Evolutionary conservation across 2,888 invertebrate species (phyloP).

Genomic region (Deilephila elpenor): DNA sequence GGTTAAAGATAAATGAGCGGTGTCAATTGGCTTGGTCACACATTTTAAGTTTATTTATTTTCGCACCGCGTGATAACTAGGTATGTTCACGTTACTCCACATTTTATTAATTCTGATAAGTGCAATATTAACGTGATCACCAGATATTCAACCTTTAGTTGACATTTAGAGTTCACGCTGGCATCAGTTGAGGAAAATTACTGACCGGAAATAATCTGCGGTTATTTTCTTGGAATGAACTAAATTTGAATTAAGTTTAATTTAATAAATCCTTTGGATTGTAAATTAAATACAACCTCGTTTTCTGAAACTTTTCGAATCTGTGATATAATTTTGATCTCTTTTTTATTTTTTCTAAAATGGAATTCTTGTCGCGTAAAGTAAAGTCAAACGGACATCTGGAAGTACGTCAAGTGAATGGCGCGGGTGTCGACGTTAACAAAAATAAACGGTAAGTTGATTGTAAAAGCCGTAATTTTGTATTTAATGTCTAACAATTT

Average conservation of each 20-base stretch:
- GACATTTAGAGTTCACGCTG: conserved; percentile 66
- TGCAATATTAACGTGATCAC: conserved; percentile 52
- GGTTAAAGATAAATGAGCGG: neutral
- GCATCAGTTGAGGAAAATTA: conserved; percentile 45
- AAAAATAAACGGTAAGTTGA: conserved; percentile 67
- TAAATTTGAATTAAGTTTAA: neutral
- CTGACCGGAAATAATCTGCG: neutral
- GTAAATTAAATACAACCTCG: neutral
- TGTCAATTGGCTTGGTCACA: conserved; percentile 42
- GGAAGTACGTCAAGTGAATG: conserved; percentile 73
- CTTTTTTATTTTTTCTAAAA: conserved; percentile 54
- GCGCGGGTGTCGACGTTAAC: conserved; percentile 52
- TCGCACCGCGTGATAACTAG: conserved; percentile 45
- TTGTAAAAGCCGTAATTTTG: neutral
- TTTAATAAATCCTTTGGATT: neutral
- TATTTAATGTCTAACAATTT: neutral
- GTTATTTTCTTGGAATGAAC: neutral
- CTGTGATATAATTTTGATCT: conserved; percentile 17
- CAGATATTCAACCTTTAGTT: conserved; percentile 67
- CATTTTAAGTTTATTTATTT: conserved; percentile 45
- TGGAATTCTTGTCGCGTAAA: conserved; percentile 74
- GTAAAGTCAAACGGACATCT: conserved; percentile 66
- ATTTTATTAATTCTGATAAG: conserved; percentile 49
- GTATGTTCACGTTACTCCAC: conserved; percentile 46
- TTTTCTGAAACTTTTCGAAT: conserved; percentile 4